Conservation (phyloP, 2,113 vertebrate genomes). For the Bubalus kerabau region DNA sequence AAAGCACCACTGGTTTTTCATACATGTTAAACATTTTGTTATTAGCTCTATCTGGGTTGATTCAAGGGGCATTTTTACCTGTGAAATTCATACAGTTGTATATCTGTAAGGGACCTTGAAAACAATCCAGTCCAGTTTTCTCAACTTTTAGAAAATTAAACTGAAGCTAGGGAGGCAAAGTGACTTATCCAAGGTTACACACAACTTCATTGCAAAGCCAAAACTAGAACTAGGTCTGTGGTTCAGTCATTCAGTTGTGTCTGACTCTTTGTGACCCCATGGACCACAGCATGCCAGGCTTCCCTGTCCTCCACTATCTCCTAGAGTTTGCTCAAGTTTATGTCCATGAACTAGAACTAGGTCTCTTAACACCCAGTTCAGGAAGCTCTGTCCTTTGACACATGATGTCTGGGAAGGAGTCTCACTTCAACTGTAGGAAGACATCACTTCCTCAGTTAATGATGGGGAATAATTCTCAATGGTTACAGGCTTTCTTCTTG, state of each 20-base stretch:
- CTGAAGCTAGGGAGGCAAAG: neutral
- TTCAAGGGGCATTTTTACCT: neutral
- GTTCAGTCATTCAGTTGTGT: neutral
- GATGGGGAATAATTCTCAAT: neutral
- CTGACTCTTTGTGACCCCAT: neutral
- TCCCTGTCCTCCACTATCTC: neutral
- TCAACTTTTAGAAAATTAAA: neutral
- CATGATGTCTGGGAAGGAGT: neutral
- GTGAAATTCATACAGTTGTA: neutral
- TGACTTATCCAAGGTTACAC: neutral
- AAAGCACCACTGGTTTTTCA: neutral
- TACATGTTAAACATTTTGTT: neutral
- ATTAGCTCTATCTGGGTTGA: neutral
- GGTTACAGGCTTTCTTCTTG: neutral
- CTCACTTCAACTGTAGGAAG: neutral
- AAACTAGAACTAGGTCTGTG: neutral
- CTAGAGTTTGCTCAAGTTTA: neutral
- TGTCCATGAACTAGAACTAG: neutral
- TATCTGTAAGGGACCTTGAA: neutral
- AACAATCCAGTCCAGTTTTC: neutral
- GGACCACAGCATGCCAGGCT: neutral
- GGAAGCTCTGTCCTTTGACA: neutral
- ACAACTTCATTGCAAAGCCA: neutral
- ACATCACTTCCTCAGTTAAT: neutral
- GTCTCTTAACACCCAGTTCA: neutral